Conservation (phyloP, 2,797 vertebrate species). For the Taeniopygia guttata region DNA sequence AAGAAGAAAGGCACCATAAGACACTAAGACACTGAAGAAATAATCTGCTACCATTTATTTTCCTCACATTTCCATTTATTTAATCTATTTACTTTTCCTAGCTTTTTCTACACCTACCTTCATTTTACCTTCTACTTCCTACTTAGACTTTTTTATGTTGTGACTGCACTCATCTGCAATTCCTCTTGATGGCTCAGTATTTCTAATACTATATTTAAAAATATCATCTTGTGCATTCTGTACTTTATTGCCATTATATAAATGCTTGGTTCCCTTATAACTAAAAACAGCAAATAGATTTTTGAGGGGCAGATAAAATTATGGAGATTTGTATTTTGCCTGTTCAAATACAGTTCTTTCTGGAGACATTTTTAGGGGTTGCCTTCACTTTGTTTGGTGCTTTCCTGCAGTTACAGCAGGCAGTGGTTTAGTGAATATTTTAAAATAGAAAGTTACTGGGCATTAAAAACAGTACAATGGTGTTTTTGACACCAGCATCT, state of each 20-base stretch:
- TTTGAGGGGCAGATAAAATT: background rate
- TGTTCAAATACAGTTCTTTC: background rate
- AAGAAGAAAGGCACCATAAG: background rate
- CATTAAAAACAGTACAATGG: background rate
- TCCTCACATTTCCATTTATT: background rate
- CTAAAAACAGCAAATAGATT: background rate
- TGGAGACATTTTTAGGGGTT: background rate
- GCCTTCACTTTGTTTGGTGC: background rate
- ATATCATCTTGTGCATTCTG: background rate
- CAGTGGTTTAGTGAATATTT: conserved; percentile 9
- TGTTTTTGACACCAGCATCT: background rate
- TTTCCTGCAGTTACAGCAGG: conserved; percentile 27
- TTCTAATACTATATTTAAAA: conserved; percentile 1
- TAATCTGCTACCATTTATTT: background rate
- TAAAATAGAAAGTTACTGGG: background rate
- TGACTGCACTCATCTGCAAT: background rate
- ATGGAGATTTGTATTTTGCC: background rate
- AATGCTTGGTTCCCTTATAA: background rate
- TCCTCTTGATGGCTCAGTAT: background rate
- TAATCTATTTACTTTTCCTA: background rate
- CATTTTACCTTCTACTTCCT: background rate
- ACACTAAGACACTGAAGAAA: background rate
- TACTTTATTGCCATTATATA: background rate
- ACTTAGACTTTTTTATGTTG: background rate
- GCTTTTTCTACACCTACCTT: background rate